phyloP scores from a whole-genome alignment of 2,888 invertebrate species.

The Diaphora mendica region DNA sequence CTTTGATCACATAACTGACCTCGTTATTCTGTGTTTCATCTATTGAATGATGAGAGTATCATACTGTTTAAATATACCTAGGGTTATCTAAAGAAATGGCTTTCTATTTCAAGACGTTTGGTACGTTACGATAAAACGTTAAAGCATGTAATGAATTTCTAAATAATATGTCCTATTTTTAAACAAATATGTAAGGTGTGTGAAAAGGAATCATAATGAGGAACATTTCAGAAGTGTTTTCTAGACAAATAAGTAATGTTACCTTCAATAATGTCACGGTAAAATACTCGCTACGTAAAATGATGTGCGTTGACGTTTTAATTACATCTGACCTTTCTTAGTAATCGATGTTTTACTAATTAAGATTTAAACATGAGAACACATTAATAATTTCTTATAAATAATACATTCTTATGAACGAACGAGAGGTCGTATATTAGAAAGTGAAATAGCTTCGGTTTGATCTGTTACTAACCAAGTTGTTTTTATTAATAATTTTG shows the following conservation, averaged over 20 bases:
- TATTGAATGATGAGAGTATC: no score
- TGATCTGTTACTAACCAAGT: neutral
- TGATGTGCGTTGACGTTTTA: neutral
- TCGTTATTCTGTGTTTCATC: no score
- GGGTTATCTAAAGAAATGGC: no score
- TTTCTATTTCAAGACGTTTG: neutral
- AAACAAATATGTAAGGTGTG: neutral
- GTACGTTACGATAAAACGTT: neutral
- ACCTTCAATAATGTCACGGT: neutral
- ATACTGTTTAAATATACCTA: no score
- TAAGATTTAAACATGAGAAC: neutral
- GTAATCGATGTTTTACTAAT: neutral
- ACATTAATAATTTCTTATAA: neutral
- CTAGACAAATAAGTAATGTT: neutral
- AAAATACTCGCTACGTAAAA: neutral
- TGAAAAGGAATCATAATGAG: neutral
- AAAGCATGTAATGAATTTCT: no score
- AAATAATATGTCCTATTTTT: no score
- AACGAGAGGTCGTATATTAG: neutral
- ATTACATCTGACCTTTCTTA: neutral
- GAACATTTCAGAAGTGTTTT: no score
- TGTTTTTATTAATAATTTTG: slow-evolving; percentile 1
- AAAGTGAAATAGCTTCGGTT: neutral
- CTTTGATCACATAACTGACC: no score
- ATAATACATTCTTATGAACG: neutral